Conservation (phyloP, 2,797 vertebrate species). For the Tarsius wallacei region DNA sequence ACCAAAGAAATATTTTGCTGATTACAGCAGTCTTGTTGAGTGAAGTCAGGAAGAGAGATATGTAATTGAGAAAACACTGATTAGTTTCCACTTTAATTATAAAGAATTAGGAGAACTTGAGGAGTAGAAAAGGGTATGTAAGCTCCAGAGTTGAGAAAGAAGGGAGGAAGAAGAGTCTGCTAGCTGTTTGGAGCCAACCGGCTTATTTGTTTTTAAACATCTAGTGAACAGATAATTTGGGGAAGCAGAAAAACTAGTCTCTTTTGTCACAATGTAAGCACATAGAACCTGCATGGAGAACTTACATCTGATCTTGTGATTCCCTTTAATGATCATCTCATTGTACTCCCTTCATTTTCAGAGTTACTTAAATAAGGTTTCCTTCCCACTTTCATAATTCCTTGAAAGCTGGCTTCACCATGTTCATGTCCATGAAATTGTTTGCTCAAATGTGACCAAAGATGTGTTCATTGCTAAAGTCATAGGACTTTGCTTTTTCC, state of each 20-base stretch:
- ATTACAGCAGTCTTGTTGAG: neutral
- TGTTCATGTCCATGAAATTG: neutral
- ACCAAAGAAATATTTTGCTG: neutral
- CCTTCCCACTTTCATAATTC: neutral
- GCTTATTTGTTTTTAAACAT: neutral
- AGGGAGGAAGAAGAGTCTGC: neutral
- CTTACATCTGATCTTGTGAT: neutral
- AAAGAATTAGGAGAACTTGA: neutral
- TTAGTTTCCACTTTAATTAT: neutral
- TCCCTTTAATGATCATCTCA: neutral
- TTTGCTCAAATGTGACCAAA: slow-evolving; percentile 22
- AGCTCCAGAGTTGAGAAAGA: neutral
- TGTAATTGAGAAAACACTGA: neutral
- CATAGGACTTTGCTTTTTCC: slow-evolving; percentile 15
- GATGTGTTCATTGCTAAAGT: neutral
- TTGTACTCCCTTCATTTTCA: neutral
- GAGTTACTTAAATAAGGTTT: neutral
- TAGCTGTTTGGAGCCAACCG: neutral
- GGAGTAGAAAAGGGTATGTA: neutral
- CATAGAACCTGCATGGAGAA: neutral
- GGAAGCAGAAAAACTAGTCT: neutral
- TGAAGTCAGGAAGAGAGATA: neutral
- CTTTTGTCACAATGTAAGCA: neutral
- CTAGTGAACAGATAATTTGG: neutral
- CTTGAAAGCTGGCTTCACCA: neutral